Evolutionary conservation across 2,888 invertebrate genomes (phyloP).

Genomic region (Lydus trimaculatus): DNA sequence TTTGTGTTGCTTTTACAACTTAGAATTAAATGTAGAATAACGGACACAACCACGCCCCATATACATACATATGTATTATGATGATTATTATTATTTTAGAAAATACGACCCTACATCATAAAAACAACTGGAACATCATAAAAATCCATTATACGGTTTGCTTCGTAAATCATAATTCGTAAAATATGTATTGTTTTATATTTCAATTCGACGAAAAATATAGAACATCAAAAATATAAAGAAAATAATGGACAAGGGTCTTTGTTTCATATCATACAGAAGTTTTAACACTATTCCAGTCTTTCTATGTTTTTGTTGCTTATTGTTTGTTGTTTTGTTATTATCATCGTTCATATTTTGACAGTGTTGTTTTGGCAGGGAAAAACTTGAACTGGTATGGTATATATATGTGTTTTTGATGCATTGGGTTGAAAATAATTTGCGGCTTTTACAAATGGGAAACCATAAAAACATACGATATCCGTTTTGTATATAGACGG

Average conservation of each 20-base stretch:
- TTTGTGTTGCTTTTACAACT: not conserved
- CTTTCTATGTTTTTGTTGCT: not conserved
- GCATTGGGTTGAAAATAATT: constrained; percentile 46
- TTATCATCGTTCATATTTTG: not conserved
- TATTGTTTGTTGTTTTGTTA: not conserved
- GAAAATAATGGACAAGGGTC: not conserved
- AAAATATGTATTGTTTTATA: constrained; percentile 32
- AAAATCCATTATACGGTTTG: constrained; percentile 31
- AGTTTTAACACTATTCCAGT: not conserved
- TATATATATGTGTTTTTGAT: not conserved
- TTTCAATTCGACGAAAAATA: constrained; percentile 29
- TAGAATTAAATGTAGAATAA: not conserved
- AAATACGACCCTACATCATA: constrained; percentile 24
- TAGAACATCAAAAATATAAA: not conserved
- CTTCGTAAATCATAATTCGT: constrained; percentile 34
- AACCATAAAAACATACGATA: constrained; percentile 48
- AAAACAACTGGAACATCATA: constrained; percentile 28
- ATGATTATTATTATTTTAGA: constrained; percentile 17
- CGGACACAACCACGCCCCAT: not conserved
- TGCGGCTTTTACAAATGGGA: constrained; percentile 46
- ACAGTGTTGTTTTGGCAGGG: not conserved
- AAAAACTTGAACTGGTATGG: not conserved
- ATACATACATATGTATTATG: not conserved
- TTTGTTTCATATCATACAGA: not conserved
- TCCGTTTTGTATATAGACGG: constrained; percentile 43